Base-by-base conservation (phyloP, 1,140 invertebrate genomes). In the Gryllus bimaculatus region DNA sequence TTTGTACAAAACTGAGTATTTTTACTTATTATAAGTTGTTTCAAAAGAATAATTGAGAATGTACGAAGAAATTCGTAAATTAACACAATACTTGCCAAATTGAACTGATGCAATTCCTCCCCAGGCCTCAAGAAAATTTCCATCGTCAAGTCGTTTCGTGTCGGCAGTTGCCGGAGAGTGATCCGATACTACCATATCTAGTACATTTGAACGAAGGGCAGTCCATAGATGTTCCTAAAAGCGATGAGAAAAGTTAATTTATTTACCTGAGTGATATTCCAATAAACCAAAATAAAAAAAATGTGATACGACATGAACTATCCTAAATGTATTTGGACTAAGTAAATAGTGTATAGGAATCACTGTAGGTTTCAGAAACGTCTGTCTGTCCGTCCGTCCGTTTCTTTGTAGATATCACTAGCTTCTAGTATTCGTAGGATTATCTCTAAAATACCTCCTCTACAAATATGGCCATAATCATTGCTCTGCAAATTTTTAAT, bases 41-140 rank as follows among this genome's bases (percentile, higher is more conserved):
- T 39, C 26, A 39, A 39, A 39, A 80, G 47, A 5, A 75, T 73
- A 8, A 39, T 20, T 13, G 21, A 39, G 26, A 39, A 39, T 39
- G 26, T 39, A 39, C 5, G 5, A 39, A 39, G 1, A 39, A 39
- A 39, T 39, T 39, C 1, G 1, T 39, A 39, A 39, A 2, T 39
- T 39, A 2, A 39, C 26, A 39, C 5, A 39, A 39, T 39, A 39
- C 26, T 39, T 39, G 91, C 91, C 91, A 83, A 93, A 91, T 84
- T 94, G 93, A 48, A 93, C 83, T 0, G 91, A 92, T 7, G 92
- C 90, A 80, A 94, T 92, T 76, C 92, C 93, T 77, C 91, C 92
- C 92, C 92, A 93, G 76, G 92, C 91, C 82, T 87, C 86, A 79
- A 93, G 83, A 82, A 92, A 93, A 82, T 92, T 88, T 26, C 88